Percentiles rank a stretch among this genome's conserved stretches.
Conservation (phyloP, 2,113 vertebrate genomes). For the Mionectes macconnelli region DNA sequence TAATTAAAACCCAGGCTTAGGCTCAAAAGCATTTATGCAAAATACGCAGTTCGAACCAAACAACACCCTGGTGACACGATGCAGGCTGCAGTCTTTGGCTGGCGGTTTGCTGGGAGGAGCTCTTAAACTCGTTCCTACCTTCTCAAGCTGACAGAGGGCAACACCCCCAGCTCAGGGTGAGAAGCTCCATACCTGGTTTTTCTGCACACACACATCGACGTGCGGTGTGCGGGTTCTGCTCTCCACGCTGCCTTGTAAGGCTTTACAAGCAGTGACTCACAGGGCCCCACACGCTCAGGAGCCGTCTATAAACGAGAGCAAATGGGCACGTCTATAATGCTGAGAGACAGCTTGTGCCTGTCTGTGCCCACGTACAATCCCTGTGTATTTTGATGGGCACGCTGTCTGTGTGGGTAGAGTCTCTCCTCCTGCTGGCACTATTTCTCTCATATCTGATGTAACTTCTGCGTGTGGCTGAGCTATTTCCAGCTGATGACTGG, state of each 20-base stretch:
- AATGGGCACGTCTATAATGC: not conserved
- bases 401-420: not conserved
- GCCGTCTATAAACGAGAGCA: not conserved
- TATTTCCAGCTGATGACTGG: not conserved
- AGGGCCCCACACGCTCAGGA: not conserved
- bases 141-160: not conserved
- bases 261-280: constrained; percentile 11
- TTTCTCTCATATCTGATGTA: not conserved
- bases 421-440: constrained; percentile 18
- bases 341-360: constrained; percentile 43
- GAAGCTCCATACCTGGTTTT: not conserved
- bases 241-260: not conserved
- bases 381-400: not conserved
- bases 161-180: not conserved
- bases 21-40: not conserved
- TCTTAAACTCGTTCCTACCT: not conserved
- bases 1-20: constrained; percentile 50
- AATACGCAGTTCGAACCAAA: not conserved
- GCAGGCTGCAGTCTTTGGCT: not conserved
- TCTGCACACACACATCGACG: not conserved
- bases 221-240: not conserved
- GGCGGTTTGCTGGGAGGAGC: not conserved
- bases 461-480: not conserved
- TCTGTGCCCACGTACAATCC: not conserved
- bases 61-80: not conserved